Base-by-base conservation (phyloP, 2,113 vertebrate species). In the Mustela lutreola region DNA sequence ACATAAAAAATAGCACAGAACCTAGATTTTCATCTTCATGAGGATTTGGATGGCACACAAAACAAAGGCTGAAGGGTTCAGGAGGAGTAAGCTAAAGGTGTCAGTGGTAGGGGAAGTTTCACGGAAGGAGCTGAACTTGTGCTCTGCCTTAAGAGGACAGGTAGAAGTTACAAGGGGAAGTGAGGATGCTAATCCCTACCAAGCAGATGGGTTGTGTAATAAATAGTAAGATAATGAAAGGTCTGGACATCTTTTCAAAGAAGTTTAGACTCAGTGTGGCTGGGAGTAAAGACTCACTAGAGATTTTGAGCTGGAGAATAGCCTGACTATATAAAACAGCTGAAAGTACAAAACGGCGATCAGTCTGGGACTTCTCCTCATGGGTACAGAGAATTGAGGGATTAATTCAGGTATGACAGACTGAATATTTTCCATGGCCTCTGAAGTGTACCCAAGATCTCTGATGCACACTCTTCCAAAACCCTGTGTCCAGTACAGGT, bases 231-330 rank as follows among this genome's bases (percentile, higher is more conserved):
- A 50, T 90, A 88, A 95, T 85, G 84, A 93, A 92, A 96, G 53
- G 71, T 50, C 97, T 89, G 80, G 91, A 94, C 84, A 82, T 79
- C 70, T 95, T 97, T 82, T 96, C 97, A 94, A 71, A 93, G 79
- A 48, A 87, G 82, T 89, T 95, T 96, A 88, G 39, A 73, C 26
- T 95, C 62, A 83, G 56, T 89, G 62, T 15, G 79, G 39, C 79
- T 92, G 62, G 56, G 97, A 76, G 56, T 73, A 86, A 92, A 93
- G 92, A 89, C 26, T 24, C 79, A 79, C 81, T 82, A 86, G 86
- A 89, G 60, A 86, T 86, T 86, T 26, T 45, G 94, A 97, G 31
- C 86, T 83, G 36, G 45, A 67, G 70, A 94, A 84, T 67, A 91
- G n/a, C 24, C 73, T 79, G 78, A 93, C 22, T n/a, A 67, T 60